Conservation (phyloP, 2,113 vertebrate species). For the Phrynocephalus versicolor region DNA sequence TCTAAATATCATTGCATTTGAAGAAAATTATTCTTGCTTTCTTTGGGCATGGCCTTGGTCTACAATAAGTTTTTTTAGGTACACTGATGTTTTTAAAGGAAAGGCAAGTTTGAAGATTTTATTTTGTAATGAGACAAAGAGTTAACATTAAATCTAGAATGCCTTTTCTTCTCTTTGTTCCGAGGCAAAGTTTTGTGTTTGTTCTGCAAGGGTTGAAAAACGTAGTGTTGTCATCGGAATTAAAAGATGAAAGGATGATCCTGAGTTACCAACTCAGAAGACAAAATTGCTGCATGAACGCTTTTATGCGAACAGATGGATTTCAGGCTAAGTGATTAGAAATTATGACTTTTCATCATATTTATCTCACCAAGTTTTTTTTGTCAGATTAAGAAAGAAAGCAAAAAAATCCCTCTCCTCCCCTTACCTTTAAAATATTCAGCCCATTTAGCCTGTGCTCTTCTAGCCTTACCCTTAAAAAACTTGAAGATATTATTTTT, state of each 20-base stretch:
- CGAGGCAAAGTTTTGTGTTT: not conserved
- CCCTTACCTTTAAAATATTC: too few species aligned
- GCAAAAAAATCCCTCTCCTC: not conserved
- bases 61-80: too few species aligned
- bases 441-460: too few species aligned
- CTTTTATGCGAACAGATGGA: too few species aligned
- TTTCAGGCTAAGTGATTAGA: not conserved
- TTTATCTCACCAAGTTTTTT: not conserved
- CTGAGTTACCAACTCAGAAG: too few species aligned
- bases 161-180: not conserved
- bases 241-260: not conserved
- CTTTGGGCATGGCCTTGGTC: too few species aligned
- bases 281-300: too few species aligned
- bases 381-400: too few species aligned
- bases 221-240: not conserved
- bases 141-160: not conserved
- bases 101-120: not conserved
- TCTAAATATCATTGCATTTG: not conserved
- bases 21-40: not conserved
- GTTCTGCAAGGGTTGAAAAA: not conserved
- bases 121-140: not conserved
- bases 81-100: not conserved
- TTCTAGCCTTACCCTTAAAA: too few species aligned
- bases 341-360: not conserved
- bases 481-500: too few species aligned